A percentile compares a stretch with the other conserved stretches of the same genome.
phyloP scores from a whole-genome alignment of 2,888 invertebrate genomes.

The Diplazon laetatorius region DNA sequence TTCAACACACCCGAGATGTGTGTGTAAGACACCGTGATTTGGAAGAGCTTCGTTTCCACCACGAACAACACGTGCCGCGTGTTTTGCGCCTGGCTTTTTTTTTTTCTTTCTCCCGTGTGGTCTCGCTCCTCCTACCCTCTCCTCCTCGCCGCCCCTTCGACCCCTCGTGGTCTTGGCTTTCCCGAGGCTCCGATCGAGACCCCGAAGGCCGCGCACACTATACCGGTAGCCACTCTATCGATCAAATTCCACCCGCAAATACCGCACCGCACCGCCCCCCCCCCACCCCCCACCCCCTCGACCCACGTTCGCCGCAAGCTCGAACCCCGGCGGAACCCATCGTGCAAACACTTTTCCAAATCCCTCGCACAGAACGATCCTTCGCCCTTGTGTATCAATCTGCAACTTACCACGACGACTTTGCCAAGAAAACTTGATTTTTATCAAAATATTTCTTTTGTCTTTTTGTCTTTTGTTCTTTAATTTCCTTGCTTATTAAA shows the following conservation, averaged over 20 bases:
- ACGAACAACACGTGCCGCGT: constrained; percentile 54
- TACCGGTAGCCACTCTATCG: constrained; percentile 56
- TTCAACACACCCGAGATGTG: too few species aligned
- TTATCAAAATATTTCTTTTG: too few species aligned
- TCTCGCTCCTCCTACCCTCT: constrained; percentile 7
- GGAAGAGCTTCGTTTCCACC: constrained; percentile 35
- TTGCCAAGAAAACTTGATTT: too few species aligned
- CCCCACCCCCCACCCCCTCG: constrained; percentile 24
- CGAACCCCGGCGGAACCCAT: background rate
- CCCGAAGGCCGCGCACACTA: constrained; percentile 63
- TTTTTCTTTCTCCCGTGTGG: background rate
- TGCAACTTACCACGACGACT: background rate
- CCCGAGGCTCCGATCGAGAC: constrained; percentile 52
- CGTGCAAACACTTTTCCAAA: background rate
- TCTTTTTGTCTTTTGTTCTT: too few species aligned
- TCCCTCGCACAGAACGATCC: too few species aligned
- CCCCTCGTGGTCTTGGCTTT: constrained; percentile 13
- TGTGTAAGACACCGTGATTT: too few species aligned
- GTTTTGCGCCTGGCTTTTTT: constrained; percentile 14
- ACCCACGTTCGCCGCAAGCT: constrained; percentile 22
- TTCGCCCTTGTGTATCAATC: background rate
- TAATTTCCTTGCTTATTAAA: too few species aligned
- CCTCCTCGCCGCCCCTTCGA: background rate
- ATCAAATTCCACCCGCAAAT: constrained; percentile 56
- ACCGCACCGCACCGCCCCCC: too few species aligned